Evolutionary conservation across 2,113 vertebrate genomes (phyloP), one percentile per base, ranked within the genome.

Genomic region (Chaetodon auriga): DNA sequence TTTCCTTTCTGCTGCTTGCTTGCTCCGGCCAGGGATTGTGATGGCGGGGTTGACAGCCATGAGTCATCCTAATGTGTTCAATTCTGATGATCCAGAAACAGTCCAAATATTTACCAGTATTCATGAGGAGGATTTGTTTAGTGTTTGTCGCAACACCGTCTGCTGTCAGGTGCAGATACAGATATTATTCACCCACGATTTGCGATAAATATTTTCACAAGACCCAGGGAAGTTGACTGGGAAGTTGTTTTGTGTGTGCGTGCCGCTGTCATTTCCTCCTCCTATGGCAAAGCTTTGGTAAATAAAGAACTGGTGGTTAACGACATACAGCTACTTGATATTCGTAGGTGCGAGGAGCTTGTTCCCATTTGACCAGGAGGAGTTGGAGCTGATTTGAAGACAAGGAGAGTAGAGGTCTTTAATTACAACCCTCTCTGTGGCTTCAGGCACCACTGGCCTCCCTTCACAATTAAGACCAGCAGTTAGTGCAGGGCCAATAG

Each of bases 371-470:
- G 90, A 92, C 90, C 87, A 87, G 89, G 84, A 93, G 91, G 87
- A 90, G 85, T 81, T 55, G 75, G 75, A 90, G 84, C 90, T 92
- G 93, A 94, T 93, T 90, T 85, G 83, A 86, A 94, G 93, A 94
- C 91, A 93, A 94, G 92, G 82, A 71, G 90, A 93, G 85, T 82
- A 81, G 91, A 93, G 93, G 92, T 94, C 90, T 93, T 94, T 94
- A 94, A 94, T 94, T 92, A 94, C 89, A 92, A 81, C 66, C 88
- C 85, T 87, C 84, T 80, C 73, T 63, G 73, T 80, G 81, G 89
- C 91, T 91, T 73, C 86, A 80, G 91, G 92, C 93, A 55, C 80
- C 78, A 11, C 82, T 75, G 70, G 89, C 89, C 87, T 80, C 84
- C 75, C 90, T 93, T 90, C 82, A 91, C 94, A 93, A 94, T 93